Evolutionary conservation across 1,140 invertebrate species (phyloP).

Genomic region (Charaxes varanes): DNA sequence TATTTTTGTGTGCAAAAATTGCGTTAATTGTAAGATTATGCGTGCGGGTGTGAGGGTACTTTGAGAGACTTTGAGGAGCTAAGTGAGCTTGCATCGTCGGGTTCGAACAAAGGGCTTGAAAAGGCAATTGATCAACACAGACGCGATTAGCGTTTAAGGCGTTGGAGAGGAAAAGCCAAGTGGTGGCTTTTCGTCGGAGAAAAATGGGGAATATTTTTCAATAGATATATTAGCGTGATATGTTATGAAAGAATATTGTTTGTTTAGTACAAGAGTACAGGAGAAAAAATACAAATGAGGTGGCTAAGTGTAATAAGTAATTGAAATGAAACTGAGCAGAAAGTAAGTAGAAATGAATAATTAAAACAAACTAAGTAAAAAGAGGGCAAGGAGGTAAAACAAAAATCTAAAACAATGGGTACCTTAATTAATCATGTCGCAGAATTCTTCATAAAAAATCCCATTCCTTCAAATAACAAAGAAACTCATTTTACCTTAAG

Average conservation of each 20-base stretch:
- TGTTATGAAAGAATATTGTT: background rate
- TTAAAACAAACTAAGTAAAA: too few species aligned
- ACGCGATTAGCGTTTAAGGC: conserved; percentile 54
- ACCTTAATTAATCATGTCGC: too few species aligned
- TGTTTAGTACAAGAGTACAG: too few species aligned
- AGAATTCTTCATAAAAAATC: too few species aligned
- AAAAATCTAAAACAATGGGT: too few species aligned
- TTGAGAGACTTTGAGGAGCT: conserved; percentile 47
- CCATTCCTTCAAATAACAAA: too few species aligned
- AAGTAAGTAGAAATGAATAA: too few species aligned
- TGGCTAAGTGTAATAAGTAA: too few species aligned
- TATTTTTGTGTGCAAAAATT: conserved; percentile 31
- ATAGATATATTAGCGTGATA: background rate
- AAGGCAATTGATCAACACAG: conserved; percentile 63
- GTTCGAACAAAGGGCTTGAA: conserved; percentile 54
- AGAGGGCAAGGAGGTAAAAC: too few species aligned
- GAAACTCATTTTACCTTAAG: too few species aligned
- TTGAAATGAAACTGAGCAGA: too few species aligned
- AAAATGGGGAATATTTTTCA: conserved; percentile 21
- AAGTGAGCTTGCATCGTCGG: conserved; percentile 54
- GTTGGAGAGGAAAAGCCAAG: conserved; percentile 36
- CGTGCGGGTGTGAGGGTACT: conserved; percentile 27
- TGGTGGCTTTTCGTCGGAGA: conserved; percentile 21
- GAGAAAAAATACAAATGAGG: too few species aligned
- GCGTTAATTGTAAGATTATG: conserved; percentile 31